Evolutionary conservation across 2,888 invertebrate species (phyloP).

Genomic region (Lochmaea capreae): DNA sequence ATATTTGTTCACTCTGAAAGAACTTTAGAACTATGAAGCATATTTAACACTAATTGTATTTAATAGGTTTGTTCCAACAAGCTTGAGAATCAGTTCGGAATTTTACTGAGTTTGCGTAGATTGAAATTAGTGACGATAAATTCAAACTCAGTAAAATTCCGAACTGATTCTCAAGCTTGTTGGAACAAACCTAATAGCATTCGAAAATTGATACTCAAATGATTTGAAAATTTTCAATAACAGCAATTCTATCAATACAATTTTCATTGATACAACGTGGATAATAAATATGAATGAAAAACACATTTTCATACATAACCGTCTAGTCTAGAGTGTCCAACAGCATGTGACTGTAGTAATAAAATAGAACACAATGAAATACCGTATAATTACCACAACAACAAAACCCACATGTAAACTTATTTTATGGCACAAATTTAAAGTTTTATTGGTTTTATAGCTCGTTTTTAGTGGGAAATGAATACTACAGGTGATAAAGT

Average conservation of each 20-base stretch:
- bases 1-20: too few species aligned
- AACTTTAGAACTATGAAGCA: too few species aligned
- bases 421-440: slow-evolving; percentile 1
- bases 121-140: too few species aligned
- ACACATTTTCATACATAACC: not conserved
- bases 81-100: too few species aligned
- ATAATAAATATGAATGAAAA: not conserved
- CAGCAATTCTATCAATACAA: not conserved
- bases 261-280: not conserved
- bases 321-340: not conserved
- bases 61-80: too few species aligned
- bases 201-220: too few species aligned
- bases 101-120: too few species aligned
- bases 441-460: not conserved
- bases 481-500: not conserved
- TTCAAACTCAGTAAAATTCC: too few species aligned
- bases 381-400: not conserved
- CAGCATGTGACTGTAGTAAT: not conserved
- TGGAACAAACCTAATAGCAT: too few species aligned
- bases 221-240: not conserved
- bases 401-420: not conserved
- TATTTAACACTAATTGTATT: too few species aligned
- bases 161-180: too few species aligned
- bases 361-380: not conserved
- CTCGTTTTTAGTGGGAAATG: not conserved